phyloP scores from a whole-genome alignment of 2,888 invertebrate genomes.

The Bellardia bayeri region DNA sequence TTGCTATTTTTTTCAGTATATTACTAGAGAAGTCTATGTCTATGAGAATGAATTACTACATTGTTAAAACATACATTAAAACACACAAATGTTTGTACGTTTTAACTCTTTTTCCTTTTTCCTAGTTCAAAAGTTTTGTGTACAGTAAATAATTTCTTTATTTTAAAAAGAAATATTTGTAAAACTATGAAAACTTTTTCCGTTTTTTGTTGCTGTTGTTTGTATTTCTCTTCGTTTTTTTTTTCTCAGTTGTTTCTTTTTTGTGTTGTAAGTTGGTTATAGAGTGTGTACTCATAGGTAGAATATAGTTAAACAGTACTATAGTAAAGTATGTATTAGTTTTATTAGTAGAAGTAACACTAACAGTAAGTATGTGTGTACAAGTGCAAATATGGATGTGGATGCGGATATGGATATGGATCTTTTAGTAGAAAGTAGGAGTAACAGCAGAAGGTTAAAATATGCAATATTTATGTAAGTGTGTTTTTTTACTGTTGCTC shows the following conservation, averaged over 20 bases:
- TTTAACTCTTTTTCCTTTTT: slow-evolving; percentile 21
- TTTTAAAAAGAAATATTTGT: slow-evolving; percentile 55
- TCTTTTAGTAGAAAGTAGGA: not conserved
- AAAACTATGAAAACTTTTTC: slow-evolving; percentile 54
- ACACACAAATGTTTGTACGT: not conserved
- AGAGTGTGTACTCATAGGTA: not conserved
- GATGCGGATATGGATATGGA: not conserved
- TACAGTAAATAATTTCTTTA: slow-evolving; percentile 61
- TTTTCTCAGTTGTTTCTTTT: not conserved
- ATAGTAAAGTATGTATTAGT: not conserved
- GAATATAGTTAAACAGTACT: not conserved
- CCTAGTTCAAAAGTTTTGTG: slow-evolving; percentile 55
- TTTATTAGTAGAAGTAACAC: not conserved
- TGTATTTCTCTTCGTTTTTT: slow-evolving; percentile 7
- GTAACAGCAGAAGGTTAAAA: slow-evolving; percentile 23
- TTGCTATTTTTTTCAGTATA: not conserved
- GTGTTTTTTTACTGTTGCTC: slow-evolving; percentile 53
- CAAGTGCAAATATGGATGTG: not conserved
- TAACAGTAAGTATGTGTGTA: not conserved
- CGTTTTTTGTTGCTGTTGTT: slow-evolving; percentile 9
- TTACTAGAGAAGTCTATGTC: not conserved
- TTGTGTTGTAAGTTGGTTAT: not conserved
- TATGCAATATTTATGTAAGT: not conserved
- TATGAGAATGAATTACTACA: slow-evolving; percentile 22
- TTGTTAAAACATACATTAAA: not conserved